Evolutionary conservation across 2,888 invertebrate genomes (phyloP), one percentile per base, ranked within the genome.

Genomic region (Lepidonotus clava): DNA sequence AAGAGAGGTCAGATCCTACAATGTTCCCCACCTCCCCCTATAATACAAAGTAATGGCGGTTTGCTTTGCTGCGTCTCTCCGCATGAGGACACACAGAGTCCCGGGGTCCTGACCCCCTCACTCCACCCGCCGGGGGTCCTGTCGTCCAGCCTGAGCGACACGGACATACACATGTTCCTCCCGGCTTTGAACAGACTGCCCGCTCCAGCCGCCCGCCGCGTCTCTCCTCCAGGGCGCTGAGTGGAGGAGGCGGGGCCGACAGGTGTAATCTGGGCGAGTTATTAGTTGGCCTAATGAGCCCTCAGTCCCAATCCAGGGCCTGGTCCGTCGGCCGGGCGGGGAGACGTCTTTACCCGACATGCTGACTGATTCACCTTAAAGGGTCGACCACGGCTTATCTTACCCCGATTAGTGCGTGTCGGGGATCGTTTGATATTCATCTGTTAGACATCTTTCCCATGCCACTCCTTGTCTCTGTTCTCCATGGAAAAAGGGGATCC

Each of bases 251-350:
- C 21, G 61, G 61, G 61, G 11, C 21, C 61, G 61, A 61, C 61
- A 61, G 61, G 61, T 61, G 61, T 61, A 61, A 61, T 61, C 61
- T 28, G 28, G 28, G 24, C 61, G 61, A 11, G 61, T 61, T 61
- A 61, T 61, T 61, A 61, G 61, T 61, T 61, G 28, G 24, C 24
- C 61, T 61, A 61, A 61, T 61, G 61, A 32, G 28, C 61, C 28
- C 61, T 61, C 61, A 61, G n/a, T 28, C 28, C 61, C 61, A 61
- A 61, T 61, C 24, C 28, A 11, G n/a, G 28, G 11, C 28, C 61
- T 61, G 24, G 61, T 61, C 61, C 61, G 61, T 61, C 28, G 28
- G 24, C 4, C 61, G 0, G 61, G n/a, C n/a, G n/a, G n/a, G n/a
- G n/a, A n/a, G n/a, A n/a, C n/a, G n/a, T n/a, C n/a, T n/a, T n/a